A percentile compares a stretch with the other conserved stretches of the same genome.
Conservation (phyloP, 2,797 vertebrate genomes). For the Sternotherus odoratus region DNA sequence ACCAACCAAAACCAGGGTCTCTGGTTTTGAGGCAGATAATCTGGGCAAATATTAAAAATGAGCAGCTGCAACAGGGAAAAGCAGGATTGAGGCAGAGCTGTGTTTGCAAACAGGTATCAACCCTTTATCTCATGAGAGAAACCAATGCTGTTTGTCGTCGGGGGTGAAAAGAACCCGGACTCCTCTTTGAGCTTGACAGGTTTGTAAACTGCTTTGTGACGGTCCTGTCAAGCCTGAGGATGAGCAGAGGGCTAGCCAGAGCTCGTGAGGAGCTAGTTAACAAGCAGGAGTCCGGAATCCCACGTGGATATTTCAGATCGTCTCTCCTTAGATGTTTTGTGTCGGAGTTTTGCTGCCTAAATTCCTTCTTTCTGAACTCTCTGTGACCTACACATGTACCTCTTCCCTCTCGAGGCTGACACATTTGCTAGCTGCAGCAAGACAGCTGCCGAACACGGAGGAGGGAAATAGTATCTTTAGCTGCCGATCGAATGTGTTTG, state of each 20-base stretch:
- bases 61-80: not conserved
- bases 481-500: not conserved
- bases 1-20: not conserved
- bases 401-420: constrained; percentile 34
- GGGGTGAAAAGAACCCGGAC: constrained; percentile 27
- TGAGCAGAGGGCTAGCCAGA: constrained; percentile 17
- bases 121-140: constrained; percentile 13
- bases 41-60: constrained; percentile 37
- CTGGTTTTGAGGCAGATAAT: not conserved
- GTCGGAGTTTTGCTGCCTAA: constrained; percentile 46
- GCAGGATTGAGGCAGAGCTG: not conserved
- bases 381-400: constrained; percentile 67
- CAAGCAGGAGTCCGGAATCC: not conserved
- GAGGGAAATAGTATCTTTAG: constrained; percentile 30
- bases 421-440: constrained; percentile 11
- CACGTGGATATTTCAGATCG: not conserved
- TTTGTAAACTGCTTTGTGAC: constrained; percentile 14
- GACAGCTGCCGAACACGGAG: constrained; percentile 15
- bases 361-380: constrained; percentile 63
- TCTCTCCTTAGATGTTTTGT: constrained; percentile 51
- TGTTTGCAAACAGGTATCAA: constrained; percentile 42
- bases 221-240: constrained; percentile 28
- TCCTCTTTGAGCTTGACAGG: constrained; percentile 42
- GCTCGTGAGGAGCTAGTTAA: constrained; percentile 53
- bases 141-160: constrained; percentile 28